Evolutionary conservation across 2,797 vertebrate species (phyloP), one percentile per base, ranked within the genome.

Genomic region (Pseudomugil tenellus): DNA sequence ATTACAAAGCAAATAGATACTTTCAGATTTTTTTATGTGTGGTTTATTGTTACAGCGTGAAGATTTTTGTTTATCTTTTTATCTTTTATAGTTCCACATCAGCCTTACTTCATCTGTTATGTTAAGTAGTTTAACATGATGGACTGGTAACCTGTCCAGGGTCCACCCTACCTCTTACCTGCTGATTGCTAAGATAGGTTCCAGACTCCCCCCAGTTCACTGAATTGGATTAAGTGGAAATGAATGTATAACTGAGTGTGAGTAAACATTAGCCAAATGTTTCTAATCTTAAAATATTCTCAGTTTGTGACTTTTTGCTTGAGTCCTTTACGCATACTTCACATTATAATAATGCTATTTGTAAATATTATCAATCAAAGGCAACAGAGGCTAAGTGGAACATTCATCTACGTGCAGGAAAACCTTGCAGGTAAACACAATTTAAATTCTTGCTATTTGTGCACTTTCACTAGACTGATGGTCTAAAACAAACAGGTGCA

Each of bases 341-440:
- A 2, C 28, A 35, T 61, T 69, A 53, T 62, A 16, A 8, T 4
- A 25, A 41, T 76, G 21, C 28, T 10, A n/a, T 10, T 46, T 67
- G 25, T 61, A 5, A 16, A 31, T 52, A 21, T 43, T 58, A 54
- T 52, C 53, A n/a, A 66, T 58, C 23, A 69, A 6, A 55, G 56
- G 17, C n/a, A 31, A 37, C 1, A 11, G 13, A 32, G 16, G 29
- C 63, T 21, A 7, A 31, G 41, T 68, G 25, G 68, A 68, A 51
- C 49, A 39, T 14, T 66, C 1, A 32, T 61, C 61, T 53, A 14
- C 0, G 58, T 68, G 34, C 37, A 70, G 64, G 63, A 65, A 41
- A 62, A 59, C 32, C 57, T 54, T 23, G 23, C 67, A 81, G 70
- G 77, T 57, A 61, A 61, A 56, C 23, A 57, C 65, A 76, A 62